Evolutionary conservation across 2,113 vertebrate genomes (phyloP).

Genomic region (Ondatra zibethicus): DNA sequence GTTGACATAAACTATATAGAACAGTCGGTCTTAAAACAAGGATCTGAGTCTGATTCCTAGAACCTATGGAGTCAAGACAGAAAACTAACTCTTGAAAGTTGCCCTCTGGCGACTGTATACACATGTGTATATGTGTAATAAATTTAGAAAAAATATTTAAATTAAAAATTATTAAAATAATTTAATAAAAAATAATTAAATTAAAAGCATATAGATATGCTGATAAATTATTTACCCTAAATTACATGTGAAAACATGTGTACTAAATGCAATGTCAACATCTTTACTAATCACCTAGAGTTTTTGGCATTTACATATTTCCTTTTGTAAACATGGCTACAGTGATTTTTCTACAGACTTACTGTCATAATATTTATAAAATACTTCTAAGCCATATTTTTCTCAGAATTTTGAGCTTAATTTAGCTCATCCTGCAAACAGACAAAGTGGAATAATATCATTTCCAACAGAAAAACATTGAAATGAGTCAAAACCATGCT

Average conservation of each 20-base stretch:
- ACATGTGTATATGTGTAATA: background rate
- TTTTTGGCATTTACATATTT: conserved; percentile 25
- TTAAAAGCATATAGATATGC: background rate
- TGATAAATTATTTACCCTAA: background rate
- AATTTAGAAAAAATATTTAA: background rate
- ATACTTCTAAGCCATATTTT: conserved; percentile 72
- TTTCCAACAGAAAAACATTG: conserved; percentile 59
- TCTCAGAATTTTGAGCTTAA: conserved; percentile 83
- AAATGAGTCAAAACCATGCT: conserved; percentile 55
- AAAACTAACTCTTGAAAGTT: background rate
- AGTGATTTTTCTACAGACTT: conserved; percentile 10
- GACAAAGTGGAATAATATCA: conserved; percentile 59
- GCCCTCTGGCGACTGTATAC: background rate
- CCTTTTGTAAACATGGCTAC: background rate
- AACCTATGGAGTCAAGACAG: background rate
- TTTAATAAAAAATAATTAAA: background rate
- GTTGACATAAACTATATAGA: background rate
- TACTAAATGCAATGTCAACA: conserved; percentile 4
- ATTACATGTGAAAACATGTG: background rate
- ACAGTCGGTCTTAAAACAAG: background rate
- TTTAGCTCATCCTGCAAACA: conserved; percentile 78
- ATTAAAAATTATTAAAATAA: too few species aligned
- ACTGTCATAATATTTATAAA: conserved; percentile 78
- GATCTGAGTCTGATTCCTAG: background rate
- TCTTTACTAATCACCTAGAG: background rate